A percentile compares a stretch with the other conserved stretches of the same genome.
Evolutionary conservation across 37 sponge, comb jelly and placozoan species (phyloP).

Genomic region (Halisarca cf. caerulea): DNA sequence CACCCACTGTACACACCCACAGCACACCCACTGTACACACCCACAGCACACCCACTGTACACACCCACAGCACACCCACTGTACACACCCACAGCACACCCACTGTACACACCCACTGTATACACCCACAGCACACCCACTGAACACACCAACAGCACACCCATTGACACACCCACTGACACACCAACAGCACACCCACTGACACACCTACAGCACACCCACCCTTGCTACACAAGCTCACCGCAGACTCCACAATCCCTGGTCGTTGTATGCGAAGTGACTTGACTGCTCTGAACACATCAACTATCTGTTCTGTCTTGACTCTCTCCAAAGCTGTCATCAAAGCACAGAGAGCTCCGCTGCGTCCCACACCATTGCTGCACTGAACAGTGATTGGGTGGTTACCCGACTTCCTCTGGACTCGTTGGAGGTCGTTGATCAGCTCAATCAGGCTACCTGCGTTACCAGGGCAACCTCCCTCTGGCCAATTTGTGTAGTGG

Average conservation of each 20-base stretch:
- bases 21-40: too few relatives aligned
- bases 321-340: slow-evolving; percentile 74
- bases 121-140: too few relatives aligned
- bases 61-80: too few relatives aligned
- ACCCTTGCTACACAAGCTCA: slow-evolving; percentile 19
- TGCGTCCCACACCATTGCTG: slow-evolving; percentile 85
- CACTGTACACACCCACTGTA: too few relatives aligned
- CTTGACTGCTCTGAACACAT: slow-evolving; percentile 81
- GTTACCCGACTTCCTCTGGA: slow-evolving; percentile 87
- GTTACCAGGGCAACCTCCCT: slow-evolving; percentile 24
- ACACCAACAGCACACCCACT: too few relatives aligned
- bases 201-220: neutral
- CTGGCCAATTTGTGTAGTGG: slow-evolving; percentile 49
- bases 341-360: slow-evolving; percentile 80
- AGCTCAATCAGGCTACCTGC: slow-evolving; percentile 54
- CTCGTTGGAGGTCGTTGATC: slow-evolving; percentile 73
- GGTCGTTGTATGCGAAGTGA: slow-evolving; percentile 72
- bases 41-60: too few relatives aligned
- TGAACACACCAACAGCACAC: too few relatives aligned
- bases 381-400: slow-evolving; percentile 86
- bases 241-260: slow-evolving; percentile 60
- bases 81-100: too few relatives aligned
- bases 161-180: too few relatives aligned
- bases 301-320: slow-evolving; percentile 86
- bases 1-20: too few relatives aligned